Evolutionary conservation across 2,797 vertebrate genomes (phyloP).

Genomic region (Hyperoplus immaculatus): DNA sequence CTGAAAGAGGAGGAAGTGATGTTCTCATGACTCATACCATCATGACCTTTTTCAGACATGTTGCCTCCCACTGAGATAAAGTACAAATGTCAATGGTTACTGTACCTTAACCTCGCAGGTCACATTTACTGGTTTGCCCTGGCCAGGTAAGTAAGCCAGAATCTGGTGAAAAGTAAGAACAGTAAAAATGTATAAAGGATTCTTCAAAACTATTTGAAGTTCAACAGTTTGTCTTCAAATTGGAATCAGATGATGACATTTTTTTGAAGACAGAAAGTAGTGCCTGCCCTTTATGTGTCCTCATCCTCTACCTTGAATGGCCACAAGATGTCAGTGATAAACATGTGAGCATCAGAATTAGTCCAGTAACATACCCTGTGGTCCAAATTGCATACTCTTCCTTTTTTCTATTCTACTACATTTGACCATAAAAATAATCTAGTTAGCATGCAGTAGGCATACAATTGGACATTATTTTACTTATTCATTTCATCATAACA

Average conservation of each 20-base stretch:
- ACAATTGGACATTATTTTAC: no score
- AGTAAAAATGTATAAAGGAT: background rate
- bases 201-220: background rate
- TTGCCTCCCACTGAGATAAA: background rate
- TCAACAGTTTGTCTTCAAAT: background rate
- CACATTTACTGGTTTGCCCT: conserved; percentile 92
- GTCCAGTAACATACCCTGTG: conserved; percentile 1
- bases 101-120: conserved; percentile 93
- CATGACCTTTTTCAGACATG: background rate
- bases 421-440: no score
- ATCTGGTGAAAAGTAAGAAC: conserved; percentile 83
- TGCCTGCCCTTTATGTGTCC: background rate
- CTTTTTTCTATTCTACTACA: no score
- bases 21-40: background rate
- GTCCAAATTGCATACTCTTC: no score
- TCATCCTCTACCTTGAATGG: conserved; percentile 20
- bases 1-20: conserved; percentile 76
- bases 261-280: background rate
- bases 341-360: background rate
- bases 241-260: background rate
- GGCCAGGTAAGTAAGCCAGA: conserved; percentile 94
- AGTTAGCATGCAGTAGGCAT: no score
- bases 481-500: no score
- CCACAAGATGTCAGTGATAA: conserved; percentile 72
- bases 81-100: background rate